Base-by-base conservation (phyloP, 35 echinoderm and acorn worm genomes). In the Hemicentrotus pulcherrimus region DNA sequence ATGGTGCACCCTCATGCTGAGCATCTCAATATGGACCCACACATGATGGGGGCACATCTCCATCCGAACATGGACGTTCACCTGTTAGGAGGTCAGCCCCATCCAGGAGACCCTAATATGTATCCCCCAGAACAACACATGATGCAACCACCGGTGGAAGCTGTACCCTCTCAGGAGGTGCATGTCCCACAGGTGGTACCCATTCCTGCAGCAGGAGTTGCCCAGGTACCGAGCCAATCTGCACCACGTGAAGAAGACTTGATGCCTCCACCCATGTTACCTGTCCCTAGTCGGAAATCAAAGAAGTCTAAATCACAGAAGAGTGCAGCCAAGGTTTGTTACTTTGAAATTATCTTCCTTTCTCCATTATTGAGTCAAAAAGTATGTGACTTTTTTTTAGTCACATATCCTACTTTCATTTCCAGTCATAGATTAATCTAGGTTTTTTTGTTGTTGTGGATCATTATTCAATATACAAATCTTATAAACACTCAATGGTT, bases 61-160 rank as follows among this genome's bases (percentile, higher is more conserved):
- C 65, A 78, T 22, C 6, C 95, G 13, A 48, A 71, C 22, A 94
- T 94, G 94, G 94, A 94, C 31, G 48, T 58, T 46, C 60, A 94
- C 46, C 31, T 94, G 10, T 35, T 94, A 32, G 61, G 31, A 61
- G 24, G 52, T 32, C 91, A 71, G 31, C 33, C 35, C 19, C 86
- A 91, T 35, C 32, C 46, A 8, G 65, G 65, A n/a, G 88, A 96
- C 65, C 91, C 91, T 32, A 93, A 88, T 32, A 94, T 94, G 61
- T 32, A 35, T 31, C 92, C 92, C 31, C 78, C 95, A 1, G 61
- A 94, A 6, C 86, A 87, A 30, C 88, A 90, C 31, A 90, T 90
- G 88, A 33, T 90, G 88, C 88, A 33, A 33, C 88, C 32, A 16
- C 31, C 32, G 31, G 31, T 33, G 32, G 88, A 90, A 5, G 46